Evolutionary conservation across 2,113 vertebrate genomes (phyloP).

Genomic region (Propithecus coquereli): DNA sequence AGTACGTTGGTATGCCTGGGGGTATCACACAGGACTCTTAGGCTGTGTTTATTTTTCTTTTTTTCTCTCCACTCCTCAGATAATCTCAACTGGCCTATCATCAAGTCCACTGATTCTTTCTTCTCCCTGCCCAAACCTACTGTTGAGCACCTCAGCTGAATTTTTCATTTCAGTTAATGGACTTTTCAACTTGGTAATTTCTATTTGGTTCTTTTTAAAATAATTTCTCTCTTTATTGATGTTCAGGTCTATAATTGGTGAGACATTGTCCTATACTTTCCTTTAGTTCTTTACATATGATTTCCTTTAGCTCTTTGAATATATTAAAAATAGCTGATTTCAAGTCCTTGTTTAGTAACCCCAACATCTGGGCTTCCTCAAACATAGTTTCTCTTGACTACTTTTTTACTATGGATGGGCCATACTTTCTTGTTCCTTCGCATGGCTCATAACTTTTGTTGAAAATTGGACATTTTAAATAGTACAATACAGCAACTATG

Average conservation of each 20-base stretch:
- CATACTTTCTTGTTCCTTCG: background rate
- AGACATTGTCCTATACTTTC: background rate
- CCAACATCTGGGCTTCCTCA: background rate
- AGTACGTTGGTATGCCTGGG: background rate
- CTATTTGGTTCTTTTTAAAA: background rate
- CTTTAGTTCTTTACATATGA: background rate
- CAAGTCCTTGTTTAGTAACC: background rate
- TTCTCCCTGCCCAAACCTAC: background rate
- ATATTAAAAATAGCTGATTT: background rate
- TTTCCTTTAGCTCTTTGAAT: background rate
- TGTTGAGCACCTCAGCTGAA: background rate
- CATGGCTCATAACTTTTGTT: background rate
- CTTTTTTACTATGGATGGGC: background rate
- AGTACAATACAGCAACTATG: background rate
- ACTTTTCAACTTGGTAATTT: background rate
- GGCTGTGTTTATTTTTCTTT: background rate
- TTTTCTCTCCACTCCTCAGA: background rate
- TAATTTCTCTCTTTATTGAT: background rate
- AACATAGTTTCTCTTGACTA: background rate
- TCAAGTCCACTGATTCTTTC: background rate
- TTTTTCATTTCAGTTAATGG: background rate
- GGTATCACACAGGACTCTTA: background rate
- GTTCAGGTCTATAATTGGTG: background rate
- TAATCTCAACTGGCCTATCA: background rate
- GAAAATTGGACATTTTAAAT: background rate